Conservation (phyloP, 2,888 invertebrate species). For the Chromoteleia sp. region DNA sequence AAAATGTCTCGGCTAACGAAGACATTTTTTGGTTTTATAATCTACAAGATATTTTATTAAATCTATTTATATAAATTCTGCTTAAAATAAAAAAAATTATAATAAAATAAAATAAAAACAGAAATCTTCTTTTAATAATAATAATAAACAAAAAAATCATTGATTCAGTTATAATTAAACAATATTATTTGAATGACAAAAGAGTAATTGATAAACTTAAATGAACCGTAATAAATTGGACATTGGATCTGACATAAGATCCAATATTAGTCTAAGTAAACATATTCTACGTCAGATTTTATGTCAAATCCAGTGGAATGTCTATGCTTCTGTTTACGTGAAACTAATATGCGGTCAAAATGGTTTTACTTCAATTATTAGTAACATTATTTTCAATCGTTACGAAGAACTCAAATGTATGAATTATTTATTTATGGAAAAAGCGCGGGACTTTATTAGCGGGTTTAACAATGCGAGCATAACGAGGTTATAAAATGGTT, state of each 20-base stretch:
- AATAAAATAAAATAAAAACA: too few relatives aligned
- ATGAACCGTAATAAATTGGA: too few relatives aligned
- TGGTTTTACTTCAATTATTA: conserved; percentile 16
- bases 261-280: background rate
- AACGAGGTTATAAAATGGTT: conserved; percentile 44
- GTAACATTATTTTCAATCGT: conserved; percentile 22
- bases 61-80: too few relatives aligned
- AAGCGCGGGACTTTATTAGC: conserved; percentile 23
- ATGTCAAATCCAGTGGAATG: background rate
- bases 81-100: too few relatives aligned
- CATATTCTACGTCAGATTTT: background rate
- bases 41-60: too few relatives aligned
- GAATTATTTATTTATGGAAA: conserved; percentile 48
- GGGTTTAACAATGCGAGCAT: conserved; percentile 43
- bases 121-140: too few relatives aligned
- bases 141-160: too few relatives aligned
- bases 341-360: conserved; percentile 1
- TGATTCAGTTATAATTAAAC: too few relatives aligned
- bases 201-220: too few relatives aligned
- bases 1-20: too few relatives aligned
- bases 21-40: too few relatives aligned
- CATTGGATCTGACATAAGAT: conserved; percentile 1
- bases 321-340: background rate
- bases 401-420: conserved; percentile 15
- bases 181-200: too few relatives aligned